phyloP scores from a whole-genome alignment of 1,140 invertebrate species.

The Limonius californicus region DNA sequence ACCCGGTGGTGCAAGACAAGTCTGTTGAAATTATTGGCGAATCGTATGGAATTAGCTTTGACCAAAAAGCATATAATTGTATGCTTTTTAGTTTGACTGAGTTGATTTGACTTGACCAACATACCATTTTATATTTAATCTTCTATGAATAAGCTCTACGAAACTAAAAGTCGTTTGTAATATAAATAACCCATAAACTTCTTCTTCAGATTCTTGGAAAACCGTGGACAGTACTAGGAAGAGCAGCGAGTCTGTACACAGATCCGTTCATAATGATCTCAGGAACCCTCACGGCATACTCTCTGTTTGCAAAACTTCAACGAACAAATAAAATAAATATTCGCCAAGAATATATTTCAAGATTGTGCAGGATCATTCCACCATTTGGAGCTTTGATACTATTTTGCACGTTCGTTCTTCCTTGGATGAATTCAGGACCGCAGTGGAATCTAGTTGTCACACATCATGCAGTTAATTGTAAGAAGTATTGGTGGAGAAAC shows the following conservation, averaged over 20 bases:
- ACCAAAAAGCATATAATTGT: no score
- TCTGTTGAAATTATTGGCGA: no score
- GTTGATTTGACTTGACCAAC: no score
- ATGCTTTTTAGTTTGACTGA: no score
- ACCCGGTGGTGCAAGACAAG: no score
- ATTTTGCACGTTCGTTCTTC: constrained; percentile 62
- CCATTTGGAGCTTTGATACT: constrained; percentile 56
- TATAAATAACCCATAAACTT: no score
- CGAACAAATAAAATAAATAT: constrained; percentile 56
- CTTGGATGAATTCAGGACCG: constrained; percentile 56
- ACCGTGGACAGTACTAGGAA: constrained; percentile 66
- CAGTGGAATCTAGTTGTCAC: constrained; percentile 60
- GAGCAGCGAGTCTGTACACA: constrained; percentile 71
- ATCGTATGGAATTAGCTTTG: no score
- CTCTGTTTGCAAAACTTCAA: constrained; percentile 58
- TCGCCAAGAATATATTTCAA: constrained; percentile 55
- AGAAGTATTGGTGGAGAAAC: constrained; percentile 59
- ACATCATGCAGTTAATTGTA: constrained; percentile 58
- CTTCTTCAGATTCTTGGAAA: constrained; percentile 56
- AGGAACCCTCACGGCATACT: constrained; percentile 65
- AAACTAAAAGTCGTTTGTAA: no score
- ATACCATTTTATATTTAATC: no score
- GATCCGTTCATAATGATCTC: constrained; percentile 75
- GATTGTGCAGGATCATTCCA: constrained; percentile 59
- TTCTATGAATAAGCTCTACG: no score